Evolutionary conservation across 2,113 vertebrate genomes (phyloP), one percentile per base, ranked within the genome.

Genomic region (Cottus gobio): DNA sequence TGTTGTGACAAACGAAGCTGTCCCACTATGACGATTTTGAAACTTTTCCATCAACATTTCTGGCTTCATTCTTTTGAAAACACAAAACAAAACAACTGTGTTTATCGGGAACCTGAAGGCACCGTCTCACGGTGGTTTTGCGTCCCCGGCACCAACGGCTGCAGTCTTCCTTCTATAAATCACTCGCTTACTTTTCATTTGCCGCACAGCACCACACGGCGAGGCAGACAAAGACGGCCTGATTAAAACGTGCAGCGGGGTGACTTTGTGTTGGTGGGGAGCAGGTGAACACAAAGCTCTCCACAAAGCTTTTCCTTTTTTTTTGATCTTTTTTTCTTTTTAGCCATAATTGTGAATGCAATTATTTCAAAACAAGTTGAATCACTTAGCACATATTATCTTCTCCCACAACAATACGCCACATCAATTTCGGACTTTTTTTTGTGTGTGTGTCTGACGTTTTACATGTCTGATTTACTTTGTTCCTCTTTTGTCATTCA

Each of bases 321-420:
- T 71, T 77, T 34, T 34, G 34, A 7, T n/a, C 3, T 52, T 52
- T 52, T 10, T 9, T 31, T 52, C n/a, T 52, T 10, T 9, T 31
- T 34, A 5, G 62, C 71, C 79, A 34, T 82, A 84, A 87, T 84
- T 89, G 75, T 85, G 68, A 70, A 74, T 73, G 80, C 84, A 77
- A 50, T 88, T 82, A 84, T 86, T 89, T 84, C 62, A 83, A 83
- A 89, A 79, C 48, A 84, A 83, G 62, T 60, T 63, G 62, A 85
- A 81, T 87, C 39, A 16, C 79, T 86, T 80, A 52, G 75, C 69
- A 74, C 78, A 85, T 20, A 79, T 90, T 78, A 85, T 87, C 56
- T 37, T 56, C 67, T 79, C 70, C 68, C 26, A 67, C 79, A 88
- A 82, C 66, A 86, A 82, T 64, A 64, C 10, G 22, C 65, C 44